Percentiles rank a stretch among this genome's conserved stretches.
Evolutionary conservation across 2,797 vertebrate species (phyloP).

Genomic region (Loris lydekkerianus): DNA sequence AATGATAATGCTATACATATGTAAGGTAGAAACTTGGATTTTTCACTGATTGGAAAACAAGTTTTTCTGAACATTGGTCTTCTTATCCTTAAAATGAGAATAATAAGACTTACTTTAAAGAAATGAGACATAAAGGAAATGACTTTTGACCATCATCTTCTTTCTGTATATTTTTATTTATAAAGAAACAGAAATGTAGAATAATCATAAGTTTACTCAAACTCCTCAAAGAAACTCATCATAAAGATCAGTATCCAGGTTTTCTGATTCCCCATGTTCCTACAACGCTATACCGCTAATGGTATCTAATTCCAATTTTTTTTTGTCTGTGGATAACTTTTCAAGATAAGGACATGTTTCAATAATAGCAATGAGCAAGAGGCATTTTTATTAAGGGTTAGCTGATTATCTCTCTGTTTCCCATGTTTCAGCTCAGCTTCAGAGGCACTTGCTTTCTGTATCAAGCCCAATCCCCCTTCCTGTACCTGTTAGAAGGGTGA

Average conservation of each 20-base stretch:
- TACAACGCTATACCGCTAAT: not conserved
- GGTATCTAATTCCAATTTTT: not conserved
- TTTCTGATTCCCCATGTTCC: not conserved
- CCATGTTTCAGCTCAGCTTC: not conserved
- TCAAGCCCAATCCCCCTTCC: not conserved
- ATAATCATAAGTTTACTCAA: not conserved
- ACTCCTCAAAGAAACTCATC: not conserved
- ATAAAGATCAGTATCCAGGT: not conserved
- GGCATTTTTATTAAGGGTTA: not conserved
- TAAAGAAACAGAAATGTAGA: not conserved
- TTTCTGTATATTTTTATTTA: not conserved
- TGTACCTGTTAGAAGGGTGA: constrained; percentile 14
- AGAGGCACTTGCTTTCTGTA: not conserved
- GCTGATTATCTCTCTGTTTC: not conserved
- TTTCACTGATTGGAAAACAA: not conserved
- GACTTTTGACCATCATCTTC: not conserved
- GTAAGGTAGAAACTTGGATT: not conserved
- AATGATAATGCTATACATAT: not conserved
- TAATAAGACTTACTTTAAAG: not conserved
- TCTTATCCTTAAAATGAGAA: not conserved
- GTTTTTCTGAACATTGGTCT: not conserved
- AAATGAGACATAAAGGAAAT: not conserved
- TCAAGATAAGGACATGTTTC: not conserved
- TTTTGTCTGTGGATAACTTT: not conserved
- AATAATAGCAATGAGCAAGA: not conserved